A percentile compares a stretch with the other conserved stretches of the same genome.
Evolutionary conservation across 2,113 vertebrate species (phyloP).

Genomic region (Cichladusa arquata): DNA sequence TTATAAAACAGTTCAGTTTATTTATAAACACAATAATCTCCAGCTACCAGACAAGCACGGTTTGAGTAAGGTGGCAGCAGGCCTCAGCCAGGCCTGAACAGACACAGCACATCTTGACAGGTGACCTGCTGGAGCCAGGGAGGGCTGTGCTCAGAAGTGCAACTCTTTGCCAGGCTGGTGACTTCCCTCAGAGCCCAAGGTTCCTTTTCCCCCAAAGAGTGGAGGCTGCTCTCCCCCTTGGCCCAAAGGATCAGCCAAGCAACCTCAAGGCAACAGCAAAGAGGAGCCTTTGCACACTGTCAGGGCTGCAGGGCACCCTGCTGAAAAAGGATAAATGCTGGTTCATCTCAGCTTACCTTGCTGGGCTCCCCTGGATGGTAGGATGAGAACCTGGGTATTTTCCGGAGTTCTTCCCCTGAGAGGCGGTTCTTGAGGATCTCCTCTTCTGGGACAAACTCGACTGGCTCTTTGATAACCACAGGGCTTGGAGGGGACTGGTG

Average conservation of each 20-base stretch:
- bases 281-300: neutral
- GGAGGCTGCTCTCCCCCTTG: neutral
- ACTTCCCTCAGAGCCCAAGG: neutral
- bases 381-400: conserved; percentile 84
- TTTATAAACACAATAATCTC: neutral
- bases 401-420: conserved; percentile 81
- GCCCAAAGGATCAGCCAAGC: neutral
- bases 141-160: neutral
- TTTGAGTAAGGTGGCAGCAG: neutral
- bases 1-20: neutral
- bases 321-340: conserved; percentile 4
- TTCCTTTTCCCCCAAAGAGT: neutral
- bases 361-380: conserved; percentile 86
- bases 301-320: neutral
- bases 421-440: conserved; percentile 85
- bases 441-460: conserved; percentile 81
- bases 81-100: neutral
- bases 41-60: neutral
- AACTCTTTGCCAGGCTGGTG: neutral
- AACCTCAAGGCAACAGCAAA: neutral
- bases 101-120: neutral
- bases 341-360: conserved; percentile 73
- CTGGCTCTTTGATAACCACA: conserved; percentile 77
- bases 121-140: neutral
- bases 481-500: conserved; percentile 29